Evolutionary conservation across 1,140 invertebrate species (phyloP).

Genomic region (Pseudomyrmex cubaensis): DNA sequence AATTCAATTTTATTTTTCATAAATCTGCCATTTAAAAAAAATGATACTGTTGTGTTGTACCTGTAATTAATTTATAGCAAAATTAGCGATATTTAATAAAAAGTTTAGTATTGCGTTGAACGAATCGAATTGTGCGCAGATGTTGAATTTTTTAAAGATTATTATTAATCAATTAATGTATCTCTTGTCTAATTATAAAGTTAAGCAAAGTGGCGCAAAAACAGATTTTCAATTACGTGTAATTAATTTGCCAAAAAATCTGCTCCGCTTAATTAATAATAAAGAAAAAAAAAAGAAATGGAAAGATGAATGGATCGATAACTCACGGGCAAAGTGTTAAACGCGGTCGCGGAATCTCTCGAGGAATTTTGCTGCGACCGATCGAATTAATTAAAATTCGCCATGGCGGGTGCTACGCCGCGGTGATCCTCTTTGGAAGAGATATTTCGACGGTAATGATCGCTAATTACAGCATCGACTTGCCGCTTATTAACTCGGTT

Average conservation of each 20-base stretch:
- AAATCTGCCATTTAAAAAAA: neutral
- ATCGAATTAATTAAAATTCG: conserved; percentile 72
- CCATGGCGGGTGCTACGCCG: conserved; percentile 20
- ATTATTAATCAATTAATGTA: neutral
- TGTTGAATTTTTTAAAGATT: neutral
- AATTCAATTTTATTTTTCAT: neutral
- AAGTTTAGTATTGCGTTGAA: neutral
- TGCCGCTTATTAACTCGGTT: conserved; percentile 70
- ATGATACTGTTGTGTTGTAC: neutral
- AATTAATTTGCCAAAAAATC: conserved; percentile 46
- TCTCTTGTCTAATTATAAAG: conserved; percentile 1
- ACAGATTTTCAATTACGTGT: neutral
- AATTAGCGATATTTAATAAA: neutral
- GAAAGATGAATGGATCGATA: neutral
- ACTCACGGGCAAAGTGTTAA: conserved; percentile 36
- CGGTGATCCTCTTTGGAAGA: conserved; percentile 63
- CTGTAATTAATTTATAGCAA: neutral
- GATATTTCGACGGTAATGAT: conserved; percentile 74
- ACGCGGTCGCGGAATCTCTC: conserved; percentile 39
- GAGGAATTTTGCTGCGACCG: conserved; percentile 16
- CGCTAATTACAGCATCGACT: conserved; percentile 74
- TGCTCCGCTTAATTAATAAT: conserved; percentile 37
- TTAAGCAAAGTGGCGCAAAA: conserved; percentile 5
- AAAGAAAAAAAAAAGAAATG: neutral
- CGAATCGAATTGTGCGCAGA: neutral